Evolutionary conservation across 2,113 vertebrate genomes (phyloP).

Genomic region (Percina caprodes): DNA sequence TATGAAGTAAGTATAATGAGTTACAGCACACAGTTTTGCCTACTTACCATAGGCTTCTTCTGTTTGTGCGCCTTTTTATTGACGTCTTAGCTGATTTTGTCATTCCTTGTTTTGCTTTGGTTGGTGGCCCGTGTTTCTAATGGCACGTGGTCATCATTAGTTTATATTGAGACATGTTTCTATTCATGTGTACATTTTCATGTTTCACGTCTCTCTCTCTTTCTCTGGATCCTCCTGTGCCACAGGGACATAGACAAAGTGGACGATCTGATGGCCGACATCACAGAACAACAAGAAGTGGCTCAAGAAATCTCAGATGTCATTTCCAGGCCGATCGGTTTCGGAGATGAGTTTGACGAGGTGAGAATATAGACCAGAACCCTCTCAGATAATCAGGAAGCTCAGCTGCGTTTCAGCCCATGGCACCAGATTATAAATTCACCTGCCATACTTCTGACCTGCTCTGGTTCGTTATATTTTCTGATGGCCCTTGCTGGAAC

Average conservation of each 20-base stretch:
- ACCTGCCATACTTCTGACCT: neutral
- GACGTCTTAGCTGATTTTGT: no score
- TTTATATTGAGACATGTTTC: neutral
- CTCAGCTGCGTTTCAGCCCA: neutral
- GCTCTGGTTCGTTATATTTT: neutral
- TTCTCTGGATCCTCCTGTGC: neutral
- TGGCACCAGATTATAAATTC: neutral
- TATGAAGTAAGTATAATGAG: no score
- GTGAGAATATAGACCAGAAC: conserved; percentile 74
- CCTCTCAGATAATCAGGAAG: neutral
- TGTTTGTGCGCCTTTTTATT: no score
- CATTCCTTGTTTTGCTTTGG: neutral
- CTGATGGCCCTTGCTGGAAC: no score
- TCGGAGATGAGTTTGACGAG: conserved; percentile 95
- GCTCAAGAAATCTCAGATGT: conserved; percentile 97
- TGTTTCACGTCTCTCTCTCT: neutral
- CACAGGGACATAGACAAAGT: conserved; percentile 97
- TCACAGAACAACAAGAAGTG: conserved; percentile 97
- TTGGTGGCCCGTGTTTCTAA: neutral
- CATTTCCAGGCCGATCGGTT: conserved; percentile 95
- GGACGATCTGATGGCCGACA: conserved; percentile 97
- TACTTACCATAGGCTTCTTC: no score
- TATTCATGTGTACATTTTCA: neutral
- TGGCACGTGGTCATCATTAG: no score
- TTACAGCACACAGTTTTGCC: no score